A percentile compares a stretch with the other conserved stretches of the same genome.
These are phyloP conservation scores for Antechinus stuartii DNA, from an alignment of 2,113 vertebrate species.

Conservation along the genomic window DNA sequence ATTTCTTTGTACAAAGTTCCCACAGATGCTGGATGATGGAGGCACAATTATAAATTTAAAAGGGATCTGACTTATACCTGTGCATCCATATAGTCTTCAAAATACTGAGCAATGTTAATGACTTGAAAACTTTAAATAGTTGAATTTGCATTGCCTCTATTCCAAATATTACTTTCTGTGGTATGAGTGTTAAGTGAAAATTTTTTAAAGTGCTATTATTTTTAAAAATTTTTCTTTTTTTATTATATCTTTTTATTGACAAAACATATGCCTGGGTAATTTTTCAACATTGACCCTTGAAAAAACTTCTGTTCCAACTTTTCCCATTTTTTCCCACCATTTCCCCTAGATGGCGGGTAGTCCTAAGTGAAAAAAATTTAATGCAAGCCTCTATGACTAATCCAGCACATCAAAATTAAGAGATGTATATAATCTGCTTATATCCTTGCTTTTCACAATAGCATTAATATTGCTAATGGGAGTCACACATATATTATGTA, in stretches of 20 bases:
- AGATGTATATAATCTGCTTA: constrained; percentile 62
- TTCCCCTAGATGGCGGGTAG: background rate
- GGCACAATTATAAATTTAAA: constrained; percentile 54
- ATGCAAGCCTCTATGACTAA: constrained; percentile 72
- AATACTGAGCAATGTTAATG: constrained; percentile 56
- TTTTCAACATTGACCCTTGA: no score
- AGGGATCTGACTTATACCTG: background rate
- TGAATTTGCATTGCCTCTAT: constrained; percentile 58
- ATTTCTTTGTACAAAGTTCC: constrained; percentile 21
- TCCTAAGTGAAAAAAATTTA: constrained; percentile 27
- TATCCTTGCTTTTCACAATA: constrained; percentile 71
- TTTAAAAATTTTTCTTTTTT: no score
- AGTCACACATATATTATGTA: constrained; percentile 54
- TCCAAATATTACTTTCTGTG: constrained; percentile 41
- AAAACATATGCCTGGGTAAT: no score
- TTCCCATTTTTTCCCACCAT: background rate
- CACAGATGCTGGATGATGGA: constrained; percentile 45
- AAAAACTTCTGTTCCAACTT: no score
- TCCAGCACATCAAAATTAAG: constrained; percentile 73
- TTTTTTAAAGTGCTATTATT: background rate
- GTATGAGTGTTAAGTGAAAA: constrained; percentile 51
- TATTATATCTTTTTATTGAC: no score
- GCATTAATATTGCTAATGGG: constrained; percentile 68
- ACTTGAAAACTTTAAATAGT: constrained; percentile 66
- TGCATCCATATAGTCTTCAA: background rate